Base-by-base conservation (phyloP, 2,797 vertebrate species). In the Sebastes diaconus region DNA sequence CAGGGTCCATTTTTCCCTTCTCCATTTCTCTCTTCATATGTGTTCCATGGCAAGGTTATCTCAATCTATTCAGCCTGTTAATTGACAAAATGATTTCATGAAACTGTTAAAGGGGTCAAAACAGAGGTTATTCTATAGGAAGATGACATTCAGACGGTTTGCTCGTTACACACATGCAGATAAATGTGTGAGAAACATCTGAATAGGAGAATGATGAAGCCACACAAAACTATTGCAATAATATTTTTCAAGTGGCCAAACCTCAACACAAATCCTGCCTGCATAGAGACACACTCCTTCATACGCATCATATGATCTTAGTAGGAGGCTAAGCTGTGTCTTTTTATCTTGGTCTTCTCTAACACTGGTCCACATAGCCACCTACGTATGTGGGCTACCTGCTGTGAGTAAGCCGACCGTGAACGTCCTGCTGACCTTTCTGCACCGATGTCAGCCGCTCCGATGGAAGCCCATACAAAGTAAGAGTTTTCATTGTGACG, bases 351-450 rank as follows among this genome's bases (percentile, higher is more conserved):
- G 61, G 12, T 76, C 2, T 57, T 74, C 52, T 12, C 20, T 63
- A 39, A 57, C 27, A n/a, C 16, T 7, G 0, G 14, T 46, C 58
- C 8, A 50, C 5, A 22, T 61, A 61, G 81, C 39, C 39, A 46
- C 68, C 16, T 52, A 50, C 20, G 12, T 55, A 50, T 50, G 12
- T 55, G 29, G 73, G 42, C 77, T 61, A 20, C 84, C 91, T 87
- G 89, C 85, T 91, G 88, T 77, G 86, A 78, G 73, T 60, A 73
- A 89, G 73, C 78, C 84, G 71, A 67, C 83, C 72, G 25, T 79
- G 82, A 89, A 85, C 11, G 32, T 81, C 85, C 79, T 55, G 89
- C 85, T 88, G 83, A 88, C 70, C 83, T 91, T 91, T 94, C 91
- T 88, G 68, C 86, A 29, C 68, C 75, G 36, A 73, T 79, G 81